phyloP scores from a whole-genome alignment of 1,140 invertebrate genomes.

The Berghia stephanieae region DNA sequence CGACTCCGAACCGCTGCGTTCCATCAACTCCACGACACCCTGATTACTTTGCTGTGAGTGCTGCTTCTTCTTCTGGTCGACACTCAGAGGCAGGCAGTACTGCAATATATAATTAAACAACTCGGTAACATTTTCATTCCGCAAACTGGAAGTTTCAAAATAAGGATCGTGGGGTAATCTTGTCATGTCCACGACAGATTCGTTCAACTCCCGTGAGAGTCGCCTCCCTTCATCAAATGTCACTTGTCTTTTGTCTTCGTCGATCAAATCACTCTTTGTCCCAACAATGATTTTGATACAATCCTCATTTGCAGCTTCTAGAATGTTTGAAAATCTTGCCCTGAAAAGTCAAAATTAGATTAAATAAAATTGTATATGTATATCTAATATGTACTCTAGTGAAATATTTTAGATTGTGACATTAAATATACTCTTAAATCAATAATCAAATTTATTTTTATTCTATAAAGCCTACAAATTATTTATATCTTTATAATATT shows the following conservation, averaged over 20 bases:
- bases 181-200: constrained; percentile 44
- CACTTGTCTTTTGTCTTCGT: constrained; percentile 45
- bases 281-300: constrained; percentile 65
- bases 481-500: no score
- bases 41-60: not conserved
- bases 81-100: constrained; percentile 55
- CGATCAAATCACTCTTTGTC: constrained; percentile 63
- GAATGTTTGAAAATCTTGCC: constrained; percentile 61
- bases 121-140: constrained; percentile 58
- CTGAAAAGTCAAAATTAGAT: constrained; percentile 43
- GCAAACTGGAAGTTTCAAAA: constrained; percentile 66
- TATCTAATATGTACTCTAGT: no score
- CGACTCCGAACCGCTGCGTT: not conserved
- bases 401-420: no score
- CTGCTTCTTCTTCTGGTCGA: constrained; percentile 33
- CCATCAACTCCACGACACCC: constrained; percentile 19
- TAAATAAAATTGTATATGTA: no score
- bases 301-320: constrained; percentile 58
- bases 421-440: not conserved
- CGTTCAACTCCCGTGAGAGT: constrained; percentile 59
- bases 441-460: not conserved
- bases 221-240: constrained; percentile 52
- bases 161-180: constrained; percentile 54
- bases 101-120: constrained; percentile 66
- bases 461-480: no score